These are phyloP conservation scores for Myathropa florea DNA, from an alignment of 2,888 invertebrate genomes.

Conservation along the genomic window DNA sequence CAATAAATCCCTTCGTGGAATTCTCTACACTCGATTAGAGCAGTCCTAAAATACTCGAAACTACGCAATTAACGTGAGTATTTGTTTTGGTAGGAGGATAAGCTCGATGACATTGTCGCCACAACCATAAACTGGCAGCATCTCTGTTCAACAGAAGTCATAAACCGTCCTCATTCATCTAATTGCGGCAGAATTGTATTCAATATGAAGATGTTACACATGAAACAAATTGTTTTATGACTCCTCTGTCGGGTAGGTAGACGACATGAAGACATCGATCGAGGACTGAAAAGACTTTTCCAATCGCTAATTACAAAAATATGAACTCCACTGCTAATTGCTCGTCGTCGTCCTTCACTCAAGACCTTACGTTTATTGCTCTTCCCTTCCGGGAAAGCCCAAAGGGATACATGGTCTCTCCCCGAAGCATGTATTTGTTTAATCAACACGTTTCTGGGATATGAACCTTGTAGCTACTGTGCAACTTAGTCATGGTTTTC, in stretches of 20 bases:
- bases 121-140: too few species aligned
- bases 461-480: background rate
- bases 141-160: too few species aligned
- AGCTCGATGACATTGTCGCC: too few species aligned
- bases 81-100: too few species aligned
- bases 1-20: too few species aligned
- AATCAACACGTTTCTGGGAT: background rate
- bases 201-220: background rate
- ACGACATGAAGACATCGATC: background rate
- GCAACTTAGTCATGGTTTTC: slow-evolving; percentile 10
- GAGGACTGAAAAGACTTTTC: background rate
- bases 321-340: background rate
- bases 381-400: background rate
- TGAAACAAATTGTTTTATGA: background rate
- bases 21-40: too few species aligned
- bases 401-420: background rate
- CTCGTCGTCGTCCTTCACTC: background rate
- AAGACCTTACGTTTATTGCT: background rate
- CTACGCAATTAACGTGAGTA: too few species aligned
- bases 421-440: background rate
- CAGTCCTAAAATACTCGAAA: too few species aligned
- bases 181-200: too few species aligned
- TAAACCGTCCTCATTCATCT: too few species aligned
- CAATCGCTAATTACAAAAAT: background rate
- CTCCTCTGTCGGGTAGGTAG: background rate